Evolutionary conservation across 2,888 invertebrate species (phyloP), one percentile per base, ranked within the genome.

Genomic region (Autographa pulchrina): DNA sequence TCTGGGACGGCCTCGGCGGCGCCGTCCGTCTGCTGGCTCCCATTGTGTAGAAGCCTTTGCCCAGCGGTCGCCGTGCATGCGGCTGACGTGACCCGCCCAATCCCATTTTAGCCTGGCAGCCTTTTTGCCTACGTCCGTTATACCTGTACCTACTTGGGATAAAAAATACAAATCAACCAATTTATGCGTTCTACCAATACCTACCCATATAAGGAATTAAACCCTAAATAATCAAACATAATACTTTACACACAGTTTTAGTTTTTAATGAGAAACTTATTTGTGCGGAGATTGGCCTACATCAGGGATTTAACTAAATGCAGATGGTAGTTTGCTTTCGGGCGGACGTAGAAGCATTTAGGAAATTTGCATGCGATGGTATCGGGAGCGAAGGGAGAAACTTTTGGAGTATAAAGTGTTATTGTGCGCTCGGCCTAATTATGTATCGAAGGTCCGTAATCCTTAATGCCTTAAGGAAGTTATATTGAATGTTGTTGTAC

Each of bases 291-390:
- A 90, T 88, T 89, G 87, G 85, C 80, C 85, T 87, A 88, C 90
- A 88, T 89, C 84, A 85, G 87, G 88, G 89, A 91, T 88, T 91
- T 86, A 88, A 87, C 85, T 88, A 81, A 80, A 87, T 87, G 82
- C 86, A 86, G 88, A 87, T 84, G 85, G 85, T 84, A 88, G 86
- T 88, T 88, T 86, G 80, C 84, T 82, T 82, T 75, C 82, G 66
- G 59, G 65, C 38, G 52, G 72, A 82, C 85, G 82, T 80, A 70
- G 68, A 85, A 86, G 88, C 85, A 90, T 92, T 92, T 90, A 89
- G 88, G 81, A 89, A 90, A 92, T 93, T 93, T 93, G 92, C 92
- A 93, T 92, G 83, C 89, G 88, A 90, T 91, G 89, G 86, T 90
- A 90, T 88, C 87, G 84, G 86, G 86, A 80, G 75, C 77, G 75